Conservation (phyloP, 2,797 vertebrate genomes). For the Coccyzus lansbergi region DNA sequence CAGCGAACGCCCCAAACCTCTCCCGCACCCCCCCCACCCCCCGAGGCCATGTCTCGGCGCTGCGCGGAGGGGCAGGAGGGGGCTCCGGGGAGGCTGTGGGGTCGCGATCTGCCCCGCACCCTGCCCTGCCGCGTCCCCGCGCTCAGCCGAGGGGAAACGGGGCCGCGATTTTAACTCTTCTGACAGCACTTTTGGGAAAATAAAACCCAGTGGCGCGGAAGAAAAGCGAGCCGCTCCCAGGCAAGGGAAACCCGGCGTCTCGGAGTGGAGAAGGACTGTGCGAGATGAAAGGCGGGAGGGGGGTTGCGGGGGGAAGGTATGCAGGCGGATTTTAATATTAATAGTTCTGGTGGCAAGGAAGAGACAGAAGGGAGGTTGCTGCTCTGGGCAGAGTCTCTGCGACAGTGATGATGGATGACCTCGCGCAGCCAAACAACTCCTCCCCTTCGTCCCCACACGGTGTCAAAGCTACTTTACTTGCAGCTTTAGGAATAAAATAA, state of each 20-base stretch:
- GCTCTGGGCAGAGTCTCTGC: constrained; percentile 91
- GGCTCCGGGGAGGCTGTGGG: neutral
- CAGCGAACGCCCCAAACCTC: neutral
- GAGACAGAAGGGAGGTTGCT: constrained; percentile 92
- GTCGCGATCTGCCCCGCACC: neutral
- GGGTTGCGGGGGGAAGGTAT: constrained; percentile 29
- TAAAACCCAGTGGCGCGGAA: neutral
- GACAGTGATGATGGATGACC: constrained; percentile 99
- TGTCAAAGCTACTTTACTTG: constrained; percentile 87
- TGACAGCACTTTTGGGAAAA: neutral
- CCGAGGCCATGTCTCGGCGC: no score
- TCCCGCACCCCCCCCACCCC: no score
- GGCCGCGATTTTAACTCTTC: neutral
- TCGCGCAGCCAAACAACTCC: constrained; percentile 88
- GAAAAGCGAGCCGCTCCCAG: neutral
- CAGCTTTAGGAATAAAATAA: constrained; percentile 88
- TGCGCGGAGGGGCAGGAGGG: neutral
- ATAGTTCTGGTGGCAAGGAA: constrained; percentile 88
- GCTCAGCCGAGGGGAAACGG: neutral
- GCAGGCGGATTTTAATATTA: constrained; percentile 92
- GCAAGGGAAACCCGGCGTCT: neutral
- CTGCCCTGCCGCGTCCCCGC: neutral
- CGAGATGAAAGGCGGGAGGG: neutral
- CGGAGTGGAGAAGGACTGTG: neutral
- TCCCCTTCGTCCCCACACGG: constrained; percentile 87